A percentile compares a stretch with the other conserved stretches of the same genome.
phyloP scores from a whole-genome alignment of 1,140 invertebrate genomes.

The Lanistes nyassanus region DNA sequence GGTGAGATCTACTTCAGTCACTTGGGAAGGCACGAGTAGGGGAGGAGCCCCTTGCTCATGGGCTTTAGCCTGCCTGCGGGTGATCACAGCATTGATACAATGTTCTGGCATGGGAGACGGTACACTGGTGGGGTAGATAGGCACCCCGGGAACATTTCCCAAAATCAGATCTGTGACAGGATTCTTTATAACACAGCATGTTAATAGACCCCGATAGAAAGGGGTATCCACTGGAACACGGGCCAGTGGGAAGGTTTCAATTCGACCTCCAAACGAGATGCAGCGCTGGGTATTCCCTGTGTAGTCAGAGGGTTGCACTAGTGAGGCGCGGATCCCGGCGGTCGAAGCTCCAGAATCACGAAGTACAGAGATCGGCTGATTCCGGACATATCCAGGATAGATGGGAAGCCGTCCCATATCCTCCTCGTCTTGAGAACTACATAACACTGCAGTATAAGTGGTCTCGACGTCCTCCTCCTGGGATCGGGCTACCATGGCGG shows the following conservation, averaged over 20 bases:
- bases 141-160: not conserved
- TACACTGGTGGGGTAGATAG: too few species aligned
- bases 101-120: too few species aligned
- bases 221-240: not conserved
- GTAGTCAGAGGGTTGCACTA: not conserved
- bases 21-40: too few species aligned
- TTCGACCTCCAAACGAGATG: slow-evolving; percentile 1
- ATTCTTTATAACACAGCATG: slow-evolving; percentile 6
- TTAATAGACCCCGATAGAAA: not conserved
- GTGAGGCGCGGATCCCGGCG: not conserved
- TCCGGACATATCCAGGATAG: slow-evolving; percentile 1
- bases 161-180: slow-evolving; percentile 12
- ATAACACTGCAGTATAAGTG: too few species aligned
- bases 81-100: too few species aligned
- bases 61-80: too few species aligned
- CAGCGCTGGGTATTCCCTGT: not conserved
- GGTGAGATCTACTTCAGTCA: too few species aligned
- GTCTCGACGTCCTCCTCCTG: too few species aligned
- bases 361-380: not conserved
- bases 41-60: too few species aligned
- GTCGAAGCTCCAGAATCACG: not conserved
- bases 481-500: too few species aligned
- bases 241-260: not conserved
- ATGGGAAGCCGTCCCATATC: too few species aligned
- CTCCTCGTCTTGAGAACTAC: too few species aligned